phyloP scores from a whole-genome alignment of 2,888 invertebrate species.

The Zhengitettix transpicula region DNA sequence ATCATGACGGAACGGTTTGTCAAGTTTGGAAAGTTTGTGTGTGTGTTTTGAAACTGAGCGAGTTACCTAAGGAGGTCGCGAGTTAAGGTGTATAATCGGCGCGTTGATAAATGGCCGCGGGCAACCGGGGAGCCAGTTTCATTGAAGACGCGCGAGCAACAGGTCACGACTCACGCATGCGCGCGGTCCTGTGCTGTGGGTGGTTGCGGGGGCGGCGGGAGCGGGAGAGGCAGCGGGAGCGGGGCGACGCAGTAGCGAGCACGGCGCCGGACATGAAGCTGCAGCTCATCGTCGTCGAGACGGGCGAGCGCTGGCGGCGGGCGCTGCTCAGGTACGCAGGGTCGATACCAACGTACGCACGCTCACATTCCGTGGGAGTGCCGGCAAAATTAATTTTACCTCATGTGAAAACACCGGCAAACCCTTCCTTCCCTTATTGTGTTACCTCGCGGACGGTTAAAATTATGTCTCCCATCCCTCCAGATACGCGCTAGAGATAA shows the following conservation, averaged over 20 bases:
- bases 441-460: too few species aligned
- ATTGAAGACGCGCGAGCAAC: neutral
- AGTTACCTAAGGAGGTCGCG: too few species aligned
- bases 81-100: too few species aligned
- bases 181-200: neutral
- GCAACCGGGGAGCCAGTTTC: neutral
- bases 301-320: slow-evolving; percentile 31
- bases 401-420: too few species aligned
- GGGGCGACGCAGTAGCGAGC: neutral
- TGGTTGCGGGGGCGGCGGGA: neutral
- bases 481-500: too few species aligned
- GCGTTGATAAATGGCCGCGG: neutral
- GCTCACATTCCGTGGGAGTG: neutral
- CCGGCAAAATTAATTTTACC: neutral
- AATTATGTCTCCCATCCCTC: too few species aligned
- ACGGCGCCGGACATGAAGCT: slow-evolving; percentile 25
- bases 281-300: slow-evolving; percentile 32
- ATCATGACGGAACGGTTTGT: too few species aligned
- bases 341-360: neutral
- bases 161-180: neutral
- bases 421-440: too few species aligned
- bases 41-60: too few species aligned
- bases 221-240: neutral
- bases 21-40: too few species aligned
- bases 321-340: slow-evolving; percentile 20